Percentiles rank a stretch among this genome's conserved stretches.
Conservation (phyloP, 2,888 invertebrate species). For the Diloba caeruleocephala region DNA sequence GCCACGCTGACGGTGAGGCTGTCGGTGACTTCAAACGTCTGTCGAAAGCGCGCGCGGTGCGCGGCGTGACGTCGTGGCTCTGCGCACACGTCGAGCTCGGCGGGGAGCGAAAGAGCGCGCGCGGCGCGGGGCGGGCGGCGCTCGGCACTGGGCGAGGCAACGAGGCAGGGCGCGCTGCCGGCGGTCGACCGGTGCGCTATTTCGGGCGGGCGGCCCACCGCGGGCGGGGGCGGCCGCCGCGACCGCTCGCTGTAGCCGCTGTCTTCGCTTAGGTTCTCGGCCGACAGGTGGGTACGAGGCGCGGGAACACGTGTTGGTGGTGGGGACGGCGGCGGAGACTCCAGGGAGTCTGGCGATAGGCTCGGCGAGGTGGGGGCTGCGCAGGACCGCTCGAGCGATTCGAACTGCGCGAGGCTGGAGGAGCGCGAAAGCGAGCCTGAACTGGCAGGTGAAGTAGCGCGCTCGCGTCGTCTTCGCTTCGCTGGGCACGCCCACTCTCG, state of each 20-base stretch:
- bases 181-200: conserved; percentile 74
- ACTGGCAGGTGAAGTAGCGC: conserved; percentile 79
- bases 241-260: conserved; percentile 92
- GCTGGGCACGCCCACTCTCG: conserved; percentile 93
- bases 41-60: conserved; percentile 82
- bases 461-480: conserved; percentile 91
- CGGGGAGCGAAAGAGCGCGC: conserved; percentile 89
- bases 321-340: conserved; percentile 80
- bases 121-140: conserved; percentile 76
- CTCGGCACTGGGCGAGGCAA: conserved; percentile 71
- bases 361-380: conserved; percentile 82
- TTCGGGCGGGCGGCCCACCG: conserved; percentile 72
- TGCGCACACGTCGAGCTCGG: conserved; percentile 91
- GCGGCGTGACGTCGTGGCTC: conserved; percentile 73
- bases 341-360: conserved; percentile 85
- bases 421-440: conserved; percentile 92
- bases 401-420: conserved; percentile 95
- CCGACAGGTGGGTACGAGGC: conserved; percentile 89
- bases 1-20: conserved; percentile 90
- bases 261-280: conserved; percentile 94
- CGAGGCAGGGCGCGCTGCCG: conserved; percentile 81
- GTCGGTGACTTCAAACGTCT: conserved; percentile 83
- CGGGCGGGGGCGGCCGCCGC: conserved; percentile 76
- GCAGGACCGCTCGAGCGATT: conserved; percentile 92
- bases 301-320: conserved; percentile 73